Evolutionary conservation across 2,113 vertebrate species (phyloP), one percentile per base, ranked within the genome.

Genomic region (Carettochelys insculpta): DNA sequence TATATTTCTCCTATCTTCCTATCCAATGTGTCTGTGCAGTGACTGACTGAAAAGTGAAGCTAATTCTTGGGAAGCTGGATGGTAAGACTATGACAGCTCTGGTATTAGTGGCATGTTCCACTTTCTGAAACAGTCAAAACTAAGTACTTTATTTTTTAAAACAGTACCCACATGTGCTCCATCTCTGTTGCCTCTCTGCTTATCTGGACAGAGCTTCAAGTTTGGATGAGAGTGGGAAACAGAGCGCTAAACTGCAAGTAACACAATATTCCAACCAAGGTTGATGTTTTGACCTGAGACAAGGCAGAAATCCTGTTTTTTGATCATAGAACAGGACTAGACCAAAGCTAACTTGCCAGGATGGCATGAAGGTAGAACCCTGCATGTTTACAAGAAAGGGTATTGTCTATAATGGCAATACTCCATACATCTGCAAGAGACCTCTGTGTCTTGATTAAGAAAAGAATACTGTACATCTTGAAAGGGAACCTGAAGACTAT

Each of bases 201-300:
- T 4, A 94, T 95, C 89, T 92, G 81, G 58, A 41, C 78, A 77
- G 88, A 88, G 92, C 95, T 93, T 95, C 94, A 95, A 96, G 91
- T 91, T 96, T 94, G 92, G 87, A 31, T 87, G 88, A 48, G 38
- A 84, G 71, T 0, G 1, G 27, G 41, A 41, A 58, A 20, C 52
- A 61, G 10, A 19, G 34, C 85, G 58, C 4, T 75, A 47, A 41
- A 81, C 41, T 34, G 50, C 50, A 68, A 88, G 88, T 81, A 68
- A 4, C 50, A 11, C 54, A 9, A 4, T 45, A 45, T 68, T 88
- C 65, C 80, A 25, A 22, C 47, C 71, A 73, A 48, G 51, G 38
- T 17, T 25, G 47, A 65, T 88, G 68, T 91, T 94, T 52, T 54
- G 80, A 38, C 90, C 54, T 80, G 58, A 86, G 83, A 81, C 81